Base-by-base conservation (phyloP, 2,797 vertebrate species). In the Phrynocephalus forsythii region DNA sequence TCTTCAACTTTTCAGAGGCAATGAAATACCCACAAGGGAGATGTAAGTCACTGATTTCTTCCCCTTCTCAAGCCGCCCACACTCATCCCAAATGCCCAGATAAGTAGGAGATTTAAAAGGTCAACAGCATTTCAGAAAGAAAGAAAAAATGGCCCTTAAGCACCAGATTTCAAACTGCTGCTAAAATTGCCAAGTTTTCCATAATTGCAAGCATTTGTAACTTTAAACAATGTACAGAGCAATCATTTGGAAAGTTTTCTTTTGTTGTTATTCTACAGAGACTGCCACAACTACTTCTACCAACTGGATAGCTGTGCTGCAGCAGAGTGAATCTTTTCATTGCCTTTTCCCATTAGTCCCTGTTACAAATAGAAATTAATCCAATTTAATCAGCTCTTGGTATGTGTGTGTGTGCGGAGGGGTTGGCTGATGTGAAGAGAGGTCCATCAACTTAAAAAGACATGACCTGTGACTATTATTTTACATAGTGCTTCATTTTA, bases 61-160 rank as follows among this genome's bases (percentile, higher is more conserved):
- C 22, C 76, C 26, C 68, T 26, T 20, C n/a, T 73, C 69, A 30
- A 82, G 73, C 38, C 24, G 4, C 30, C 50, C 73, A 77, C 26
- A 38, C 18, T 44, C 88, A 86, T 77, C 38, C 69, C 63, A 24
- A 71, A 50, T 72, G 91, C 30, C 86, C 91, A 28, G 82, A 30
- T 92, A 77, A 63, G 50, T 22, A 72, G 66, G 38, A 66, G 85
- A 87, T 88, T 91, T 90, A 82, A 92, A 94, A 93, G 92, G 86
- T 93, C 80, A 91, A 91, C 80, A 89, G 44, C 68, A 86, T 79
- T 79, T 89, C 8, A 91, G 90, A 50, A 76, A 66, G 75, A 69
- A 63, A 44, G 22, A 50, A 28, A 90, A 82, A 87, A 85, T 30
- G 71, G 1, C 48, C 81, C 63, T 77, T 44, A 92, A 63, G 60